Conservation (phyloP, 2,888 invertebrate species). For the Thera obeliscata region DNA sequence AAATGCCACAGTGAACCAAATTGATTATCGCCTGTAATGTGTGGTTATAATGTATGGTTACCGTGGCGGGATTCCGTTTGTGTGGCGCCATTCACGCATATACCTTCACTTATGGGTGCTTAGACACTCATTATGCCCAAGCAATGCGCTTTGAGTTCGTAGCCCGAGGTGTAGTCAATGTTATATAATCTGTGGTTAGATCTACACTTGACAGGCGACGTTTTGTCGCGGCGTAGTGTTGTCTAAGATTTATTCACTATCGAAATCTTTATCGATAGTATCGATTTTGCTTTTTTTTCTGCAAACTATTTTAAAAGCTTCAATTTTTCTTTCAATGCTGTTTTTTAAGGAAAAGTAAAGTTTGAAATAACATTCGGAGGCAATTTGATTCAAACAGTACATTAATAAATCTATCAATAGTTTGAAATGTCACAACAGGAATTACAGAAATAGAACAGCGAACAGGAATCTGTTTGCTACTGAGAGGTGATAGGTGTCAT, state of each 20-base stretch:
- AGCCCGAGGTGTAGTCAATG: slow-evolving; percentile 24
- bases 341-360: not conserved
- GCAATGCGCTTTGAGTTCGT: slow-evolving; percentile 22
- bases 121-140: slow-evolving; percentile 26
- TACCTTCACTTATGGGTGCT: slow-evolving; percentile 16
- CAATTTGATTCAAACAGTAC: not conserved
- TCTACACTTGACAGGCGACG: slow-evolving; percentile 30
- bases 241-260: slow-evolving; percentile 15
- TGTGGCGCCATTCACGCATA: slow-evolving; percentile 27
- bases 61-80: slow-evolving; percentile 23
- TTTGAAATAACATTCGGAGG: not conserved
- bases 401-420: not conserved
- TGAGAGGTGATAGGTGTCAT: slow-evolving; percentile 33
- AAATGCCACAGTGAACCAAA: slow-evolving; percentile 20
- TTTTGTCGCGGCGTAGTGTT: slow-evolving; percentile 24
- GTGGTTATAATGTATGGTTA: slow-evolving; percentile 22
- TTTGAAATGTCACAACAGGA: slow-evolving; percentile 2
- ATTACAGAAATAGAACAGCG: slow-evolving; percentile 9
- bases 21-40: slow-evolving; percentile 28
- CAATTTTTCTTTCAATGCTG: too few species aligned
- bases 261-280: slow-evolving; percentile 16
- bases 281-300: not conserved
- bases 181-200: slow-evolving; percentile 28
- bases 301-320: not conserved
- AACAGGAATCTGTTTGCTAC: not conserved